A percentile compares a stretch with the other conserved stretches of the same genome.
Conservation (phyloP, 2,113 vertebrate species). For the Corydoras maculifer region DNA sequence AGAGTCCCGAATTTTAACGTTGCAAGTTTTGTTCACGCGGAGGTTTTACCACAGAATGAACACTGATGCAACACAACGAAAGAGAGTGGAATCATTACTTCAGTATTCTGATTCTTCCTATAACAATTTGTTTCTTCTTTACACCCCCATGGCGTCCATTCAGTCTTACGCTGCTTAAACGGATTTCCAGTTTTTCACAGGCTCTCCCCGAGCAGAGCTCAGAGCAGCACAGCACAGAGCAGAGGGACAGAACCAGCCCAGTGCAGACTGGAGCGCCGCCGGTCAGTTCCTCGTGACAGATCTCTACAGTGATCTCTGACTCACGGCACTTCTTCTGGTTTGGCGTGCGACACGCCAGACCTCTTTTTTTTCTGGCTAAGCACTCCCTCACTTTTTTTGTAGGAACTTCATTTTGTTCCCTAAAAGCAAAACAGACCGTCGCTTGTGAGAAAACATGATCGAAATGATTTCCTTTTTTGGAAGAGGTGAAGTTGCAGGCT, state of each 20-base stretch:
- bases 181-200: constrained; percentile 15
- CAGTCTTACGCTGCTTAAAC: too few species aligned
- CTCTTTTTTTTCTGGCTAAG: constrained; percentile 7
- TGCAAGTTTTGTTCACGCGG: not conserved
- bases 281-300: constrained; percentile 1
- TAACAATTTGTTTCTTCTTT: not conserved
- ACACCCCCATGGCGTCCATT: too few species aligned
- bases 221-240: not conserved
- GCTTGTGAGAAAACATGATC: not conserved
- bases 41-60: not conserved
- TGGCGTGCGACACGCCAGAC: not conserved
- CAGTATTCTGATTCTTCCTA: constrained; percentile 9
- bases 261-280: constrained; percentile 11
- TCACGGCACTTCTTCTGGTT: constrained; percentile 5
- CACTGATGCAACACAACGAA: not conserved
- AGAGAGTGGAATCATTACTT: constrained; percentile 11
- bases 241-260: constrained; percentile 7
- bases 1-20: constrained; percentile 9
- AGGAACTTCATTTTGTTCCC: constrained; percentile 72
- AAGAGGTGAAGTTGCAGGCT: constrained; percentile 38
- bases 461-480: constrained; percentile 8
- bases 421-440: constrained; percentile 41
- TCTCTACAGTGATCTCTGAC: constrained; percentile 7
- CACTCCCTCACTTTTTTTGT: constrained; percentile 60
- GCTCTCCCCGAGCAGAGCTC: not conserved